Conservation (phyloP, 2,888 invertebrate species). For the Pyralis farinalis region DNA sequence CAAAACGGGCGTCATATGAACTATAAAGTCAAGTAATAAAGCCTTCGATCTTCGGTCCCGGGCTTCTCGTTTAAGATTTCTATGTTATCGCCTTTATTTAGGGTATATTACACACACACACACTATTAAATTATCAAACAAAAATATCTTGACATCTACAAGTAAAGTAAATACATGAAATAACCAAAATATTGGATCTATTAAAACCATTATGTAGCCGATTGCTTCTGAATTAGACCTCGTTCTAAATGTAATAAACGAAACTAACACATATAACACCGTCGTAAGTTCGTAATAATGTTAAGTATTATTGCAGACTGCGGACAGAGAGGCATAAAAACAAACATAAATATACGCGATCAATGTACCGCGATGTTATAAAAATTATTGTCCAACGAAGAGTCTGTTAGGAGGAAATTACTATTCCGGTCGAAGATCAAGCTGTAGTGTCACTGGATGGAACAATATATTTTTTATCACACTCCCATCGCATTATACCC, state of each 20-base stretch:
- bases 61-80: no score
- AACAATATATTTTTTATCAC: no score
- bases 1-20: no score
- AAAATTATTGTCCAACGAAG: conserved; percentile 49
- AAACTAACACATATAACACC: not conserved
- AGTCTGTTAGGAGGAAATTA: conserved; percentile 59
- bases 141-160: no score
- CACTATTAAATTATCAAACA: no score
- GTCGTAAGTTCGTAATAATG: not conserved
- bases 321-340: conserved; percentile 24
- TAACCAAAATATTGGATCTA: not conserved
- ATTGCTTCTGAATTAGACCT: not conserved
- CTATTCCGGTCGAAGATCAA: conserved; percentile 37
- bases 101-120: no score
- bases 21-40: no score
- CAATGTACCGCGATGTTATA: conserved; percentile 25
- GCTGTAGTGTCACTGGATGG: conserved; percentile 29
- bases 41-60: no score
- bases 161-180: not conserved
- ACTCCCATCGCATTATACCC: no score
- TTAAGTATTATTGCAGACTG: conserved; percentile 14
- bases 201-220: not conserved
- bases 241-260: not conserved
- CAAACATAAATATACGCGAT: conserved; percentile 19
- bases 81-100: no score